A percentile compares a stretch with the other conserved stretches of the same genome.
Evolutionary conservation across 2,797 vertebrate genomes (phyloP).

Genomic region (Coranthus polyacanthus): DNA sequence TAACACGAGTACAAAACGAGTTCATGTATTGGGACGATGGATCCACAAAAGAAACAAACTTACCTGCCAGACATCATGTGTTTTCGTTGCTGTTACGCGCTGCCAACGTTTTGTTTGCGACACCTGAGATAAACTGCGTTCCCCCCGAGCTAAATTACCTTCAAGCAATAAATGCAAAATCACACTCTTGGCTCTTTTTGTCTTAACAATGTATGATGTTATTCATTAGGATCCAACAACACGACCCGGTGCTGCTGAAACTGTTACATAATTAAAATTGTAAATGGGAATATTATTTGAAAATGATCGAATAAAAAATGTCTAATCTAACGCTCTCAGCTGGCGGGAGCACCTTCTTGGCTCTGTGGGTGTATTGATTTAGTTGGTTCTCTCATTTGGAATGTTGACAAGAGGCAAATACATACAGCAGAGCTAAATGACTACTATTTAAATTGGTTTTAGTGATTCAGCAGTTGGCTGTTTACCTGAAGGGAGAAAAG

Average conservation of each 20-base stretch:
- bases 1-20: constrained; percentile 12
- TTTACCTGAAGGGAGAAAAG: constrained; percentile 61
- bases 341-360: constrained; percentile 31
- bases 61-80: constrained; percentile 15
- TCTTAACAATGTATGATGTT: constrained; percentile 18
- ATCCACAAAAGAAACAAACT: constrained; percentile 6
- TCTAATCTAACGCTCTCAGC: constrained; percentile 55
- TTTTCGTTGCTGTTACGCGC: constrained; percentile 30
- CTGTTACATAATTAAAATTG: constrained; percentile 51
- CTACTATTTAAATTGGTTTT: constrained; percentile 66
- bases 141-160: constrained; percentile 15
- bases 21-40: not conserved
- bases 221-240: constrained; percentile 8
- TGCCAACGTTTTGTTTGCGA: constrained; percentile 23
- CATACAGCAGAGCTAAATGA: constrained; percentile 63
- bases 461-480: constrained; percentile 54
- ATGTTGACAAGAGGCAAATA: constrained; percentile 72
- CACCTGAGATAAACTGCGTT: constrained; percentile 41
- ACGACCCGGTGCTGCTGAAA: constrained; percentile 27
- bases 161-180: constrained; percentile 7
- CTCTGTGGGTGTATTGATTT: constrained; percentile 62
- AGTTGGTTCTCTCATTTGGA: constrained; percentile 57
- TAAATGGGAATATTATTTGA: constrained; percentile 61
- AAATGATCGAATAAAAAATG: constrained; percentile 54
- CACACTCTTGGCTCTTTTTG: constrained; percentile 6